Conservation (phyloP, 2,888 invertebrate species). For the Cerceris ruficornis region DNA sequence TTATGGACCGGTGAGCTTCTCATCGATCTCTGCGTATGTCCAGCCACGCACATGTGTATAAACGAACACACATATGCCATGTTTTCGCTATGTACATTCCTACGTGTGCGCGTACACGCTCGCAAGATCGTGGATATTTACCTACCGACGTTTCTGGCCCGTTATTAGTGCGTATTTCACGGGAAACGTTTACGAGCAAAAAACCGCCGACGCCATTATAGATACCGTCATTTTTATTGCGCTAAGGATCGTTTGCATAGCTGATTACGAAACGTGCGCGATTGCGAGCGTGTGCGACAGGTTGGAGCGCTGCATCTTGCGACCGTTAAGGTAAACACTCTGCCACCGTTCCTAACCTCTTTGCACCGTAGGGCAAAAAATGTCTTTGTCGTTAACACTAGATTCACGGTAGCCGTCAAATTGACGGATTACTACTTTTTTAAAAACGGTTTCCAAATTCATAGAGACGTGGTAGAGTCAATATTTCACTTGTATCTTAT, state of each 20-base stretch:
- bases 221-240: constrained; percentile 64
- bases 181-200: constrained; percentile 76
- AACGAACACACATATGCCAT: background rate
- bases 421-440: too few relatives aligned
- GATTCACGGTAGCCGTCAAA: too few relatives aligned
- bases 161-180: constrained; percentile 74
- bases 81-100: background rate
- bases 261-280: constrained; percentile 69
- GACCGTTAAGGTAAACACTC: background rate
- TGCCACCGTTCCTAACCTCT: too few relatives aligned
- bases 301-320: background rate
- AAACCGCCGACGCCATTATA: constrained; percentile 68
- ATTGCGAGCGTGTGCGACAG: constrained; percentile 1
- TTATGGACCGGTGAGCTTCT: constrained; percentile 21
- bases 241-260: constrained; percentile 74
- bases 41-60: constrained; percentile 17
- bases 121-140: constrained; percentile 49
- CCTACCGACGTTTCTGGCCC: constrained; percentile 46
- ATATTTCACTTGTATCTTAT: too few relatives aligned
- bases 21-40: constrained; percentile 18
- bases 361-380: too few relatives aligned
- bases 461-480: too few relatives aligned
- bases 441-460: too few relatives aligned
- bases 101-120: constrained; percentile 1
- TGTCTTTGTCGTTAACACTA: too few relatives aligned